phyloP scores from a whole-genome alignment of 2,113 vertebrate genomes.

The Macrotus californicus region DNA sequence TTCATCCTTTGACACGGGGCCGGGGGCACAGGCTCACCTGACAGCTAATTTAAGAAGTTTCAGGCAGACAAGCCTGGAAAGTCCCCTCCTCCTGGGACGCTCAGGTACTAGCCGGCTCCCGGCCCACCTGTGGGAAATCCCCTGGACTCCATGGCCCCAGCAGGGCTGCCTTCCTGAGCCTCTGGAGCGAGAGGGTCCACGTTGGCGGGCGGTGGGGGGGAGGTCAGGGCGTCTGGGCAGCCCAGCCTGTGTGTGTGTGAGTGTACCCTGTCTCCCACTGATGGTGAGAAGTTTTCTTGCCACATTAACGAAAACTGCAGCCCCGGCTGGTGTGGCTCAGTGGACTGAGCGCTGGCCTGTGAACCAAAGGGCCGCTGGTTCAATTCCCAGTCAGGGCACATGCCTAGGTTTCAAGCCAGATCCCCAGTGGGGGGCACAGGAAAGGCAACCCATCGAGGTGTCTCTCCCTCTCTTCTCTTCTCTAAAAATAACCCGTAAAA shows the following conservation, averaged over 20 bases:
- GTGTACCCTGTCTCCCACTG: accelerated
- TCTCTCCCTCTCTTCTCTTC: no score
- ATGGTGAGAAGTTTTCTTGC: not conserved
- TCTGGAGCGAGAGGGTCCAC: not conserved
- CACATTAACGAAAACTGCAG: not conserved
- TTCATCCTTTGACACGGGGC: not conserved
- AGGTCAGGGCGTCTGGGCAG: not conserved
- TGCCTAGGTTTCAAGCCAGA: no score
- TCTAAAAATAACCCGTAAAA: no score
- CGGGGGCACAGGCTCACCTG: no score
- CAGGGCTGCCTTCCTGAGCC: not conserved
- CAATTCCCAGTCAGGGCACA: no score
- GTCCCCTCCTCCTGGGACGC: not conserved
- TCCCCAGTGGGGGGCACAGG: no score
- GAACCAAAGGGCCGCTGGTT: no score
- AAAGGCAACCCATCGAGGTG: no score
- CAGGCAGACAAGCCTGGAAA: constrained; percentile 33
- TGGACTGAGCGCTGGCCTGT: no score
- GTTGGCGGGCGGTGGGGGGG: accelerated
- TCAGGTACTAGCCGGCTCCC: not conserved
- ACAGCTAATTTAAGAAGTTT: not conserved
- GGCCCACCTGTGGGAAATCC: constrained; percentile 35
- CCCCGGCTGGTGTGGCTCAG: no score
- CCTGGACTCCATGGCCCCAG: not conserved
- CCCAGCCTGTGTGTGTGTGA: accelerated